Percentiles rank a stretch among this genome's conserved stretches.
Evolutionary conservation across 2,113 vertebrate species (phyloP).

Genomic region (western clawed frog (Xenopus tropicalis)): UCB_Xtro_10.0 CM004444.2:132340001-132340500

Average conservation of each 20-base stretch:
- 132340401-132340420: too few species aligned
- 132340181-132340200: slow-evolving; percentile 69
- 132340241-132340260: background rate
- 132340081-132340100: slow-evolving; percentile 87
- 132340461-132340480: too few species aligned
- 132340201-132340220: too few species aligned
- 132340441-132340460: too few species aligned
- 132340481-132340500: too few species aligned
- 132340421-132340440: too few species aligned
- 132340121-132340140: slow-evolving; percentile 85
- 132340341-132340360: too few species aligned
- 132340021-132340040: slow-evolving; percentile 85
- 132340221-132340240: background rate
- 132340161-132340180: slow-evolving; percentile 85
- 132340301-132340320: too few species aligned
- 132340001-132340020: slow-evolving; percentile 71
- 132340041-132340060: slow-evolving; percentile 93
- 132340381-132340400: too few species aligned
- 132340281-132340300: background rate
- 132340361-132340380: too few species aligned
- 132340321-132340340: too few species aligned
- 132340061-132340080: slow-evolving; percentile 92
- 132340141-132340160: slow-evolving; percentile 76
- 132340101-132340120: slow-evolving; percentile 89
- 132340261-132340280: background rate